Conservation (phyloP, 2,888 invertebrate species). For the Thecophora atra region DNA sequence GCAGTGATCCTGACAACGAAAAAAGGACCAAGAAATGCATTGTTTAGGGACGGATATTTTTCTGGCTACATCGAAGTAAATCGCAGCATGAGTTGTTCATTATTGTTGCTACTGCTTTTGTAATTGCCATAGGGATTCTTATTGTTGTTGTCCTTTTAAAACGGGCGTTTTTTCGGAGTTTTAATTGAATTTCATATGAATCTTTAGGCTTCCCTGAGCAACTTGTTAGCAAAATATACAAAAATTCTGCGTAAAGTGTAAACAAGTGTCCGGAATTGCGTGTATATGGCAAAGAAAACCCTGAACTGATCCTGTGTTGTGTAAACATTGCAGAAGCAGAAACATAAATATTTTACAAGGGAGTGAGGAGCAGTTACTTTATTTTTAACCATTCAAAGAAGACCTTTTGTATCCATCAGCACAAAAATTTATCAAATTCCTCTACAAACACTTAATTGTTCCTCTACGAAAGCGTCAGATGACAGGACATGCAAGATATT, state of each 20-base stretch:
- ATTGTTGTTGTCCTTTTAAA: neutral
- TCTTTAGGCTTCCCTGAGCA: neutral
- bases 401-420: neutral
- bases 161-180: neutral
- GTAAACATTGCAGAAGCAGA: conserved; percentile 14
- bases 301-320: conserved; percentile 30
- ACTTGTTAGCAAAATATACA: neutral
- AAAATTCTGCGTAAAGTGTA: conserved; percentile 6
- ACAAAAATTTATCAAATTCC: neutral
- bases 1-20: neutral
- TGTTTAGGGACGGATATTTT: neutral
- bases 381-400: neutral
- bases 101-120: neutral
- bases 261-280: conserved; percentile 15
- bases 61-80: no score
- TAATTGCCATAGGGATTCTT: neutral
- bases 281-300: conserved; percentile 48
- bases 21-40: conserved; percentile 3
- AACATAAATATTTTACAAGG: neutral
- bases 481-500: neutral
- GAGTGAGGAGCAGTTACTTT: neutral
- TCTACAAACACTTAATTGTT: conserved; percentile 3
- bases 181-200: neutral
- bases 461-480: neutral
- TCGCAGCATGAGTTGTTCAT: no score